Evolutionary conservation across 2,797 vertebrate species (phyloP).

Genomic region (Eulemur albifrons): DNA sequence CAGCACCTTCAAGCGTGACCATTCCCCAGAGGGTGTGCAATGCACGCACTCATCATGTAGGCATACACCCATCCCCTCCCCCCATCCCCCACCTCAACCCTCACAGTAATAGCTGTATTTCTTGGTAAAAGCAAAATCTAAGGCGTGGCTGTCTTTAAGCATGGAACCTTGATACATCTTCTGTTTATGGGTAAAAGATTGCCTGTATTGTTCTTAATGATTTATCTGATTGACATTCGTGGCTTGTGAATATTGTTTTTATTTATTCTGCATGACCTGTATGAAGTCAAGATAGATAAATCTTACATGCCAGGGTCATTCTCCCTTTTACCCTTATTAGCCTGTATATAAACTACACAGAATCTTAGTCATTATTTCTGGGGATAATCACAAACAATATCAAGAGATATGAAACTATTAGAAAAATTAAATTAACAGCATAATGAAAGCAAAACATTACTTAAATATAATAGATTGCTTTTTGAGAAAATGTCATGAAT

Average conservation of each 20-base stretch:
- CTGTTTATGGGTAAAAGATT: neutral
- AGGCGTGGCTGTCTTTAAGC: neutral
- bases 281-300: neutral
- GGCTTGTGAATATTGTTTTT: neutral
- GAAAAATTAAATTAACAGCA: constrained; percentile 41
- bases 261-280: neutral
- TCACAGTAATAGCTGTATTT: neutral
- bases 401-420: neutral
- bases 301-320: neutral
- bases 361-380: neutral
- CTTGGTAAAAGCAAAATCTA: neutral
- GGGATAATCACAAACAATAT: constrained; percentile 12
- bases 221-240: neutral
- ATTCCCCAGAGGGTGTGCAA: no score
- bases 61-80: no score
- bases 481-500: neutral
- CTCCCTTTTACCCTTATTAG: neutral
- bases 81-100: neutral
- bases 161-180: neutral
- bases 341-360: neutral
- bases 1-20: no score
- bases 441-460: neutral
- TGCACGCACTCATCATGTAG: no score
- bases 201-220: neutral
- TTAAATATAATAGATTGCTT: neutral